Conservation (phyloP, 30 jellyfish, hydroid and myxozoan genomes). For the Calvadosia cruxmelitensis region DNA sequence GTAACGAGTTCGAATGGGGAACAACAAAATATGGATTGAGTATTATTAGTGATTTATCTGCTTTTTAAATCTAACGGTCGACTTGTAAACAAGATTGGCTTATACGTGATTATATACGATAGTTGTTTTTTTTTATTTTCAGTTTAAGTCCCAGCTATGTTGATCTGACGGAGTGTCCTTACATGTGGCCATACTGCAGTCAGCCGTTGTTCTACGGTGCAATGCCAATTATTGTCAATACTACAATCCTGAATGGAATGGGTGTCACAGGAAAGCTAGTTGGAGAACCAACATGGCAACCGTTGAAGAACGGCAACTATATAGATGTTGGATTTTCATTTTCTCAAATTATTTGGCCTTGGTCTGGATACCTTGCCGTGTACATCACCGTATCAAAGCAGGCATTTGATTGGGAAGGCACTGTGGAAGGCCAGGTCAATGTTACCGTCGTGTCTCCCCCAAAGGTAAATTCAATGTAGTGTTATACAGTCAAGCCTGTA, state of each 20-base stretch:
- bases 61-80: too few relatives aligned
- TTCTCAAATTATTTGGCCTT: constrained; percentile 82
- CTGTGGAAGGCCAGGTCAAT: constrained; percentile 64
- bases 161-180: constrained; percentile 92
- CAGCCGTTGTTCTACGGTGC: constrained; percentile 89
- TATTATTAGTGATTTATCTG: too few relatives aligned
- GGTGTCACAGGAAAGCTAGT: constrained; percentile 83
- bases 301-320: constrained; percentile 50
- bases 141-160: constrained; percentile 78
- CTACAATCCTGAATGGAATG: constrained; percentile 86
- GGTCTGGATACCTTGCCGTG: constrained; percentile 90
- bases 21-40: too few relatives aligned
- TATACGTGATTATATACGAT: too few relatives aligned
- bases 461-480: constrained; percentile 33
- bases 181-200: constrained; percentile 97
- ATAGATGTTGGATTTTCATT: constrained; percentile 79
- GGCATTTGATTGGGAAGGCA: constrained; percentile 92
- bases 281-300: constrained; percentile 86
- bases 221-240: constrained; percentile 68
- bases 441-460: constrained; percentile 65
- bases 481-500: not conserved
- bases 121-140: too few relatives aligned
- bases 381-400: constrained; percentile 48
- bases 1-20: too few relatives aligned
- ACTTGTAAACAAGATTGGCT: too few relatives aligned